These are phyloP conservation scores for Nasonia longicornis DNA, from an alignment of 1,140 invertebrate species.

Conservation along the genomic window DNA sequence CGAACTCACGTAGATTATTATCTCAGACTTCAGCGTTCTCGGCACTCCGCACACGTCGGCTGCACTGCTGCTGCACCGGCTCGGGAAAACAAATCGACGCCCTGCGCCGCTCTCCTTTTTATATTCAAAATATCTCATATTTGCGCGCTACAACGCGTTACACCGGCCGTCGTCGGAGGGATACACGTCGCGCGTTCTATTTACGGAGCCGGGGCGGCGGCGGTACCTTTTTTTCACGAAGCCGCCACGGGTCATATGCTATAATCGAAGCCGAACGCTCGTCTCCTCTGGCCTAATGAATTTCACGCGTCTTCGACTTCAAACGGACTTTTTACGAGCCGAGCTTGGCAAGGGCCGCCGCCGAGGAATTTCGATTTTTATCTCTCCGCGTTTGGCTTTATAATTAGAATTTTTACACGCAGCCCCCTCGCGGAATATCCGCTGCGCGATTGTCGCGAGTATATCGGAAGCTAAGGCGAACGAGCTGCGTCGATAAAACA, in stretches of 20 bases:
- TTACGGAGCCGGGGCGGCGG: constrained; percentile 20
- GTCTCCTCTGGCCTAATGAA: constrained; percentile 26
- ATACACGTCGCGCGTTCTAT: constrained; percentile 7
- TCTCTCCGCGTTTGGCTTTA: neutral
- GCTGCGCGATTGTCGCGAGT: no score
- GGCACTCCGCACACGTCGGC: constrained; percentile 1
- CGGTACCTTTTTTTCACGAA: constrained; percentile 23
- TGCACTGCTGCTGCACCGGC: neutral
- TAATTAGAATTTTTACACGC: constrained; percentile 3
- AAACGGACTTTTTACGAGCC: constrained; percentile 32
- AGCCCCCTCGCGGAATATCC: no score
- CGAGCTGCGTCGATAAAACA: neutral
- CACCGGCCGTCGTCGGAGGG: neutral
- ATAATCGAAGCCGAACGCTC: constrained; percentile 33
- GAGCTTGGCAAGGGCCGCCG: neutral
- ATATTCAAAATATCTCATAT: neutral
- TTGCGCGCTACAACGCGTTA: neutral
- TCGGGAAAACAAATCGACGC: constrained; percentile 14
- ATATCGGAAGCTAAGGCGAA: no score
- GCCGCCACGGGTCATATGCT: constrained; percentile 22
- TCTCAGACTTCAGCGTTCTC: constrained; percentile 36
- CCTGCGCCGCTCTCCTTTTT: neutral
- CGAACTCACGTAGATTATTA: constrained; percentile 44
- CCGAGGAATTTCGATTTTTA: neutral
- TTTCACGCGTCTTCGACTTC: constrained; percentile 41